Evolutionary conservation across 1,140 invertebrate genomes (phyloP), one percentile per base, ranked within the genome.

Genomic region (Pseudomyrmex sp.): DNA sequence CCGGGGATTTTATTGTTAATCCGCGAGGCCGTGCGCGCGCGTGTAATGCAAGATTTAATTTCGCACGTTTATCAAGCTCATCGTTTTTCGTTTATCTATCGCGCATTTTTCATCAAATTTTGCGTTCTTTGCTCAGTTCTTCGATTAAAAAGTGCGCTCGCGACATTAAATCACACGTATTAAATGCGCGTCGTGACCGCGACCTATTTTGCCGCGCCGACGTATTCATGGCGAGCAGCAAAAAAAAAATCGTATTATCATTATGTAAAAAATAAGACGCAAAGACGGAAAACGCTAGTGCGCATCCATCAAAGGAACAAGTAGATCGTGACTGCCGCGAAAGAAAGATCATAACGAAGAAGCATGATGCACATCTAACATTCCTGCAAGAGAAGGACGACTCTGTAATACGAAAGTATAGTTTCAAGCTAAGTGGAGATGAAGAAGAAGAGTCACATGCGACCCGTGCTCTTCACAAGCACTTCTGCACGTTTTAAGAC

Each of bases 1-100:
- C 54, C 44, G 15, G 35, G n/a, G 46, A 48, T 72, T 87, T 83
- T 72, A 85, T 87, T 86, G 75, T 86, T 86, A 86, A 86, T 87
- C 79, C 76, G 15, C 20, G 61, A 20, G 74, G 15, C 3, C 58
- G 56, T 54, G 75, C 48, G 63, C 63, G 52, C 69, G 66, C 56
- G 48, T 56, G 44, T 56, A 76, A 56, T 20, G 5, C 26, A 8
- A 73, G 58, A 72, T 87, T 84, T 84, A 75, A 76, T 87, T 79
- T 69, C 84, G 62, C 69, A 68, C 50, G 23, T 75, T 35, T 87
- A 77, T 70, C 74, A 72, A 72, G 70, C 26, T 50, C 44, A 35
- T 15, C 50, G 15, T 63, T 35, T 46, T 35, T 26, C 4, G 4
- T 23, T 12, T 79, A n/a, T 69, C 18, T 73, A n/a, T 61, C 18